phyloP scores from a whole-genome alignment of 2,888 invertebrate species.

The Nebria salina region DNA sequence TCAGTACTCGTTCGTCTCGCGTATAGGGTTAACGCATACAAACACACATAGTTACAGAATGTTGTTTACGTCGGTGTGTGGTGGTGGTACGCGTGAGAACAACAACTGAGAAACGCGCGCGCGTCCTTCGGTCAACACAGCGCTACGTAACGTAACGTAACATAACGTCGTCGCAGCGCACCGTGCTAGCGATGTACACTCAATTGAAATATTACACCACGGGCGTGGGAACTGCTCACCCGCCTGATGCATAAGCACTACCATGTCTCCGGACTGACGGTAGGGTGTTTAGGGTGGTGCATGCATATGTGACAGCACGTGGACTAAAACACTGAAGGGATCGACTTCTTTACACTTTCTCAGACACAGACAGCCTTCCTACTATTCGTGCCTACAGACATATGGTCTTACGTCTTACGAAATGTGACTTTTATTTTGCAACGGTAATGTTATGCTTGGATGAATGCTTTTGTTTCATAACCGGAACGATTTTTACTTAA shows the following conservation, averaged over 20 bases:
- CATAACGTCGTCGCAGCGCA: no score
- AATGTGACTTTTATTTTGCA: background rate
- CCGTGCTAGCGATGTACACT: background rate
- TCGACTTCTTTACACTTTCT: conserved; percentile 1
- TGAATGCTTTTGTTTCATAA: conserved; percentile 1
- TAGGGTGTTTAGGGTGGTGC: background rate
- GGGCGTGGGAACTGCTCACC: conserved; percentile 10
- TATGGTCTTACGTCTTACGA: background rate
- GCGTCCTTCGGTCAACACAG: conserved; percentile 13
- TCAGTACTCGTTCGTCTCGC: background rate
- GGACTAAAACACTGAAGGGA: background rate
- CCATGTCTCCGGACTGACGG: background rate
- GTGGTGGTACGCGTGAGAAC: conserved; percentile 4
- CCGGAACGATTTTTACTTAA: background rate
- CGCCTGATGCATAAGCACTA: background rate
- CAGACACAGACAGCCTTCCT: background rate
- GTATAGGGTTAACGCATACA: conserved; percentile 10
- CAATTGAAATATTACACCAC: conserved; percentile 17
- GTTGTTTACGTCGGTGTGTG: background rate
- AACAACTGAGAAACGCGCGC: background rate
- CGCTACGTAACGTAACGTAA: background rate
- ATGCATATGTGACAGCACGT: background rate
- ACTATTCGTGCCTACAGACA: background rate
- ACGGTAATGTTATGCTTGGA: background rate
- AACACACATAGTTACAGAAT: background rate